Evolutionary conservation across 2,888 invertebrate genomes (phyloP).

Genomic region (Leptopilina myrica): DNA sequence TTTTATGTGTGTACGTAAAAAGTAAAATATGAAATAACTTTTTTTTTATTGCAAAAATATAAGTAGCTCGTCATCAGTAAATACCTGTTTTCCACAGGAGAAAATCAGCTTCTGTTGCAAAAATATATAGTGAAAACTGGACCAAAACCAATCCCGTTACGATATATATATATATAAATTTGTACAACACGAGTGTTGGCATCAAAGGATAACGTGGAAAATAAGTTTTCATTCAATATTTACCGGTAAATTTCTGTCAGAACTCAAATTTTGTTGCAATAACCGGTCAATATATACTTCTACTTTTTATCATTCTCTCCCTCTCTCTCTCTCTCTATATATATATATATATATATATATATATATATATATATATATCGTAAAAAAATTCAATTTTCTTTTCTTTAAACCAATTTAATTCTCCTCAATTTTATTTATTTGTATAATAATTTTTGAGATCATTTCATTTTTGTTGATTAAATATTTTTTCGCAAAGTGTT

Average conservation of each 20-base stretch:
- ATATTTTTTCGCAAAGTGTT: too few species aligned
- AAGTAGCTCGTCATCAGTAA: conserved; percentile 25
- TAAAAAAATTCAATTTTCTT: conserved; percentile 9
- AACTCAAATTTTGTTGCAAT: conserved; percentile 34
- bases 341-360: too few species aligned
- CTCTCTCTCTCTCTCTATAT: not conserved
- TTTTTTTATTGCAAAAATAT: conserved; percentile 18
- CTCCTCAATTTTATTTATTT: not conserved
- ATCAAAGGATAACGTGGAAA: conserved; percentile 27
- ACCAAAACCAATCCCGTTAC: too few species aligned
- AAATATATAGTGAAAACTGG: conserved; percentile 19
- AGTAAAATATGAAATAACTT: not conserved
- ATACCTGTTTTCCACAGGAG: not conserved
- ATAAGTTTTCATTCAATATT: conserved; percentile 35
- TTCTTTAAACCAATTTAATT: not conserved
- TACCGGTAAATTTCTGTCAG: conserved; percentile 25
- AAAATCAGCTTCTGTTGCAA: conserved; percentile 20
- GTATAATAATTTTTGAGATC: too few species aligned
- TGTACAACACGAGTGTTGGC: conserved; percentile 19
- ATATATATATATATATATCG: not conserved
- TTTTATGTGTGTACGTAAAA: not conserved
- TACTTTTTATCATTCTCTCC: not conserved
- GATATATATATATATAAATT: conserved; percentile 4
- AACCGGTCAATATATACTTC: conserved; percentile 17
- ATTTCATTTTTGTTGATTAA: too few species aligned